Base-by-base conservation (phyloP, 1,140 invertebrate species). In the Melanaphis sacchari region DNA sequence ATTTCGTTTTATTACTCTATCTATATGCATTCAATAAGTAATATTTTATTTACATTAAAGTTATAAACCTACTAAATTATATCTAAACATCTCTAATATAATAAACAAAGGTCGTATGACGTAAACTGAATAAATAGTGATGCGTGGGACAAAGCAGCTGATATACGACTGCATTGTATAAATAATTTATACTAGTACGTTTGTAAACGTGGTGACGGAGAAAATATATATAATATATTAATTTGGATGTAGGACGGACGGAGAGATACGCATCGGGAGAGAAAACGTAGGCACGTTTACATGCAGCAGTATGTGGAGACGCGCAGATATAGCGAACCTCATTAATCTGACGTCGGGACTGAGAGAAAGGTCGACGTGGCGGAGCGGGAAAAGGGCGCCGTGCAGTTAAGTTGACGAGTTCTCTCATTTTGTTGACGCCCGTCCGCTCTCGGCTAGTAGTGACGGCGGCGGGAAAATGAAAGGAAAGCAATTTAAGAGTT, bases 401-500 rank as follows among this genome's bases (percentile, higher is more conserved):
- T n/a, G 46, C 84, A 93, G 91, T 93, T 85, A 84, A 93, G 91
- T 93, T 93, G 91, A 93, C 91, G 91, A 93, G 91, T 85, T 93
- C 81, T 84, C 91, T 84, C 91, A 41, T 93, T 93, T 93, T 93
- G 91, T 85, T n/a, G 91, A 93, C 91, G 91, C 91, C 91, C 91
- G 91, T 46, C 41, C 49, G 90, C 90, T 36, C 46, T 38, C 49
- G 52, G 31, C 66, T n/a, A 40, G 59, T 90, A 76, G 89, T 21
- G 1, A 3, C 54, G 38, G 90, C 59, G 31, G 59, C 59, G n/a
- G 91, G 46, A 93, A 93, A 93, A 93, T 85, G 91, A 93, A 93
- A 93, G 91, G 91, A 93, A 93, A 93, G 91, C 91, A 93, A 93
- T 93, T 93, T 93, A 93, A 93, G 91, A 93, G 91, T 92, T 92